phyloP scores from a whole-genome alignment of 1,140 invertebrate species.

The Capitella teleta region DNA sequence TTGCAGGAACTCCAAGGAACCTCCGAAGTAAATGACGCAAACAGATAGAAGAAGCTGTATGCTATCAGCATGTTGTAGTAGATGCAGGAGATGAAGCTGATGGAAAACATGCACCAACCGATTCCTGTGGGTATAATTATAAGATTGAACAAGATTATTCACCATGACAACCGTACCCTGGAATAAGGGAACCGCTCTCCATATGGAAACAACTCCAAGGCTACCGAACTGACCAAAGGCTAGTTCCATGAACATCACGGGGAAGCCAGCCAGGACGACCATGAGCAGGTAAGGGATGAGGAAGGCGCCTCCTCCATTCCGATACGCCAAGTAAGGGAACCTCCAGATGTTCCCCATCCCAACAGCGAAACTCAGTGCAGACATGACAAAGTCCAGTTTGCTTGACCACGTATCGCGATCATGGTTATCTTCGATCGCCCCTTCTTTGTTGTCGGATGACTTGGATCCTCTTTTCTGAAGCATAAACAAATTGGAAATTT shows the following conservation, averaged over 20 bases:
- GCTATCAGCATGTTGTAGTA: slow-evolving; percentile 8
- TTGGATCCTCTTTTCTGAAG: too few relatives aligned
- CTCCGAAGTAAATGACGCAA: slow-evolving; percentile 44
- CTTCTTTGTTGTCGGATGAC: too few relatives aligned
- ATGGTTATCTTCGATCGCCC: too few relatives aligned
- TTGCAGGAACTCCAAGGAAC: slow-evolving; percentile 92
- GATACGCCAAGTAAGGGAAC: slow-evolving; percentile 28
- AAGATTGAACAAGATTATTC: too few relatives aligned
- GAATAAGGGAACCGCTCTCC: slow-evolving; percentile 61
- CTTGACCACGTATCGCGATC: slow-evolving; percentile 15
- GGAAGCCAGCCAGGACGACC: slow-evolving; percentile 54
- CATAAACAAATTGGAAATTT: too few relatives aligned
- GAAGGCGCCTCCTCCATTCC: slow-evolving; percentile 51
- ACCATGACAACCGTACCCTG: too few relatives aligned
- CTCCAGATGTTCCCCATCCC: slow-evolving; percentile 29
- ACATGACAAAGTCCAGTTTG: slow-evolving; percentile 23
- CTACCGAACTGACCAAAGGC: slow-evolving; percentile 65
- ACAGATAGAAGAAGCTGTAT: slow-evolving; percentile 67
- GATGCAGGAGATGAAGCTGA: slow-evolving; percentile 4
- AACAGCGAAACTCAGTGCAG: slow-evolving; percentile 19
- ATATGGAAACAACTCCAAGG: slow-evolving; percentile 41
- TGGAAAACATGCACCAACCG: slow-evolving; percentile 5
- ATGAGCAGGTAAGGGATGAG: slow-evolving; percentile 55
- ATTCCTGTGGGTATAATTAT: too few relatives aligned
- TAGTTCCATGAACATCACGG: slow-evolving; percentile 63